Percentiles rank a stretch among this genome's conserved stretches.
Evolutionary conservation across 2,888 invertebrate genomes (phyloP).

Genomic region (Hypsopygia costalis): DNA sequence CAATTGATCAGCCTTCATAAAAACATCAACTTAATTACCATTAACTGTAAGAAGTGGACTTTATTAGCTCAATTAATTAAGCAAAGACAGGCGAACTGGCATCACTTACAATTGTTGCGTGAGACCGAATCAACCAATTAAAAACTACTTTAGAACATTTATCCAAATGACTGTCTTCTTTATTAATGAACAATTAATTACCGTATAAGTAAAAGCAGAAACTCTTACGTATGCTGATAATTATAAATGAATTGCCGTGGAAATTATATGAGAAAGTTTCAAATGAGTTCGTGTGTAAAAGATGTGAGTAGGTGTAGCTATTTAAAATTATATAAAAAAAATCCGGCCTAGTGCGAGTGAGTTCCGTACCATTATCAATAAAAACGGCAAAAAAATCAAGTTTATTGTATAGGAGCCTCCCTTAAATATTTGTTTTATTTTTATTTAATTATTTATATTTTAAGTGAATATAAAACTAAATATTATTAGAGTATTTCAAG

Average conservation of each 20-base stretch:
- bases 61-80: conserved; percentile 36
- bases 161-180: conserved; percentile 19
- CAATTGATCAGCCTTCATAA: conserved; percentile 4
- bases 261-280: conserved; percentile 9
- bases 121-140: conserved; percentile 59
- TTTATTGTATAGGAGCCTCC: too few relatives aligned
- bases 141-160: conserved; percentile 55
- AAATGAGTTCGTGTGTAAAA: neutral
- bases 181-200: conserved; percentile 23
- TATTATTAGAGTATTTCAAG: too few relatives aligned
- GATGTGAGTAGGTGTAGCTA: too few relatives aligned
- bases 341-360: too few relatives aligned
- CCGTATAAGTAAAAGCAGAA: conserved; percentile 14
- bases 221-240: conserved; percentile 16
- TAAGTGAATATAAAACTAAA: too few relatives aligned
- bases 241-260: conserved; percentile 15
- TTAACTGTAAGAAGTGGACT: conserved; percentile 13
- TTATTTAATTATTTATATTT: too few relatives aligned
- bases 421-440: too few relatives aligned
- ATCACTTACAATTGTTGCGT: conserved; percentile 50
- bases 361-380: too few relatives aligned
- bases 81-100: conserved; percentile 18
- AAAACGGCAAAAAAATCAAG: too few relatives aligned
- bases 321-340: too few relatives aligned
- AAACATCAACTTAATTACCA: conserved; percentile 4